phyloP scores from a whole-genome alignment of 53 echinoderm and acorn worm genomes.

The Echinometra lucunter region DNA sequence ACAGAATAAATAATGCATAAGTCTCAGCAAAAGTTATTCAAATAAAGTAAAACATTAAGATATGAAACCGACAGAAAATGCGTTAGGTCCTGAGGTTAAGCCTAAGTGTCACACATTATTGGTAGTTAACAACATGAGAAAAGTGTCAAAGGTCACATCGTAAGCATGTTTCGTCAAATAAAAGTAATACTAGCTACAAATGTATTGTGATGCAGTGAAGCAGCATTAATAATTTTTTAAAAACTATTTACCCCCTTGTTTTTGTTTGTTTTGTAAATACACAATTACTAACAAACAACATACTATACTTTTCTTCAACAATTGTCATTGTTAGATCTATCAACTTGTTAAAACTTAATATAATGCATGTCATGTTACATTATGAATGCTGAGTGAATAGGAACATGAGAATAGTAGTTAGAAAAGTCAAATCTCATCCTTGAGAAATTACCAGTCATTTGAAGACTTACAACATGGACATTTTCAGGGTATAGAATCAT shows the following conservation, averaged over 20 bases:
- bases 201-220: not conserved
- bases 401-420: not conserved
- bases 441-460: not conserved
- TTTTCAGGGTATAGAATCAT: not conserved
- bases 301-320: not conserved
- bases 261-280: not conserved
- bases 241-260: not conserved
- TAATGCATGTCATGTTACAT: not conserved
- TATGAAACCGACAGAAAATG: not conserved
- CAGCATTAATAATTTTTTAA: slow-evolving; percentile 24
- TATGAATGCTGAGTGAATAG: not conserved
- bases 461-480: not conserved
- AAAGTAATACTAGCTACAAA: slow-evolving; percentile 21
- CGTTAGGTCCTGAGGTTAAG: slow-evolving; percentile 34
- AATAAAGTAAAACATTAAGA: not conserved
- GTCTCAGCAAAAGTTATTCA: not conserved
- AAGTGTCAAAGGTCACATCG: not conserved
- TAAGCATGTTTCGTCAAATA: slow-evolving; percentile 51
- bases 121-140: not conserved
- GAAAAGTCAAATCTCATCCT: not conserved
- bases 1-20: slow-evolving; percentile 9
- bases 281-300: slow-evolving; percentile 12
- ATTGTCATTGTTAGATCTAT: not conserved
- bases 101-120: slow-evolving; percentile 17
- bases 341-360: slow-evolving; percentile 1